Percentiles rank a stretch among this genome's conserved stretches.
phyloP scores from a whole-genome alignment of 2,113 vertebrate species.

The Tupaia tana region DNA sequence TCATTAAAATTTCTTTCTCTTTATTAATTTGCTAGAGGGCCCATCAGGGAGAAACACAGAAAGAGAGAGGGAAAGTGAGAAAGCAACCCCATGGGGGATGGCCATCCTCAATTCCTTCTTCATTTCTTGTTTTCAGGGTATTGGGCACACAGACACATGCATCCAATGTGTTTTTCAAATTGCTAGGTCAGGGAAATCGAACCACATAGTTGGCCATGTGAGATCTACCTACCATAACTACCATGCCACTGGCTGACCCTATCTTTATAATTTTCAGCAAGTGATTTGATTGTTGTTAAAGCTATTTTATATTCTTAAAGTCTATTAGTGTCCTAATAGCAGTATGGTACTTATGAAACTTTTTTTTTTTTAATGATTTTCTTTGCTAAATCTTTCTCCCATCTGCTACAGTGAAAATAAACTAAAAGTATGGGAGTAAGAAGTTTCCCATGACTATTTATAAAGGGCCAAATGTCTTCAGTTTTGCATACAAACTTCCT shows the following conservation, averaged over 20 bases:
- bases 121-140: too few species aligned
- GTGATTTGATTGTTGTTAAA: conserved; percentile 29
- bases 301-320: conserved; percentile 33
- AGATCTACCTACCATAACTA: too few species aligned
- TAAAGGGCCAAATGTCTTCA: conserved; percentile 61
- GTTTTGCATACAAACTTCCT: conserved; percentile 62
- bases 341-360: conserved; percentile 42
- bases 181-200: too few species aligned
- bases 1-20: conserved; percentile 32
- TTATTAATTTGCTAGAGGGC: too few species aligned
- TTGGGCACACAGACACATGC: too few species aligned
- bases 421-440: conserved; percentile 78
- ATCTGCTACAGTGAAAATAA: conserved; percentile 69
- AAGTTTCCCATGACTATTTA: conserved; percentile 72
- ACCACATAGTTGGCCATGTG: too few species aligned
- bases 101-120: too few species aligned
- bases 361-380: conserved; percentile 46
- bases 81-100: too few species aligned
- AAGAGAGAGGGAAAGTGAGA: too few species aligned
- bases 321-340: conserved; percentile 30
- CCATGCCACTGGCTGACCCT: too few species aligned
- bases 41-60: too few species aligned
- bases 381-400: conserved; percentile 49
- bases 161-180: too few species aligned
- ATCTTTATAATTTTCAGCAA: conserved; percentile 31